Evolutionary conservation across 2,113 vertebrate genomes (phyloP).

Genomic region (Anolis carolinensis): DNA sequence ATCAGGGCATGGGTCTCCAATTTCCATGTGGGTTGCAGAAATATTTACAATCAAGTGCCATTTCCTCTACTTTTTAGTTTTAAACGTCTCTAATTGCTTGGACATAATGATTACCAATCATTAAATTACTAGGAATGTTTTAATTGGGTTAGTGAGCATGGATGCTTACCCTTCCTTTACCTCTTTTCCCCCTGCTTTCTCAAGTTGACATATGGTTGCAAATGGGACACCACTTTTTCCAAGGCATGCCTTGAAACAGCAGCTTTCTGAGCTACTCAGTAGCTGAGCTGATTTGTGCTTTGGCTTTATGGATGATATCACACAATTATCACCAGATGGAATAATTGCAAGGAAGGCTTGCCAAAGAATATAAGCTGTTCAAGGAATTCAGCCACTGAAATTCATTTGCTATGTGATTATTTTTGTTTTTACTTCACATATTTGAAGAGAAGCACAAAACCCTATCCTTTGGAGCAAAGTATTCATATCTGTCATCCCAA

Average conservation of each 20-base stretch:
- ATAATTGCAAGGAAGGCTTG: constrained; percentile 75
- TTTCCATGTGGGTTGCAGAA: not conserved
- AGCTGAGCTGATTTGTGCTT: constrained; percentile 79
- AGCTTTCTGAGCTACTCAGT: constrained; percentile 63
- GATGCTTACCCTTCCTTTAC: not conserved
- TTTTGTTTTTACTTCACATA: constrained; percentile 72
- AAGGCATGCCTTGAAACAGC: constrained; percentile 52
- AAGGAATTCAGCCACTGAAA: constrained; percentile 68
- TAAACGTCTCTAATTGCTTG: not conserved
- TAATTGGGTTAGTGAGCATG: not conserved
- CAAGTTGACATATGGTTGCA: constrained; percentile 13
- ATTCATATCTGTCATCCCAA: not conserved
- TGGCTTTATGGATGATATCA: constrained; percentile 83
- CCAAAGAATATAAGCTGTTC: constrained; percentile 74
- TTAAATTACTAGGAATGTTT: not conserved
- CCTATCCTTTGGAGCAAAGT: not conserved
- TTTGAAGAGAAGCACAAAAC: not conserved
- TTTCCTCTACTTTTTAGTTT: constrained; percentile 10
- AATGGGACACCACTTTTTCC: constrained; percentile 54
- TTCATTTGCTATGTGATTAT: constrained; percentile 74
- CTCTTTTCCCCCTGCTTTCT: constrained; percentile 5
- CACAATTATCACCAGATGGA: constrained; percentile 84
- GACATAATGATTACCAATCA: not conserved
- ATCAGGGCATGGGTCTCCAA: no score
- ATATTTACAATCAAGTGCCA: not conserved